phyloP scores from a whole-genome alignment of 2,113 vertebrate species.

The Nesogale talazaci region DNA sequence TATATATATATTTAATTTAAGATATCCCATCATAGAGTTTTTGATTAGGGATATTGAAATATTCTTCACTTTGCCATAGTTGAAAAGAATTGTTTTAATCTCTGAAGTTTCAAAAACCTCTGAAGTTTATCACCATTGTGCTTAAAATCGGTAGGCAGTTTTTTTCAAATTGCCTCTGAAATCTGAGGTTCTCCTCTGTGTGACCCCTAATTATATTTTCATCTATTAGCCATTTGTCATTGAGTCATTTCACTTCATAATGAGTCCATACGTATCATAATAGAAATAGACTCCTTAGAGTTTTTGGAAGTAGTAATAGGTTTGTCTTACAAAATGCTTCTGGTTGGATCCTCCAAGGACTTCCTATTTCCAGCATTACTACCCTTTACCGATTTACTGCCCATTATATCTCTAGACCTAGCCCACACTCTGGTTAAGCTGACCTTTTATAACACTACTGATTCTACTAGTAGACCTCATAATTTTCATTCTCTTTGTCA shows the following conservation, averaged over 20 bases:
- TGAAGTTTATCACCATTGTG: background rate
- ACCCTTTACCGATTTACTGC: too few species aligned
- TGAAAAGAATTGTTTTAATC: slow-evolving; percentile 43
- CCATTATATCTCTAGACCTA: too few species aligned
- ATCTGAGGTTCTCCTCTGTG: background rate
- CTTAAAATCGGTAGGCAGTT: background rate
- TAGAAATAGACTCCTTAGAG: too few species aligned
- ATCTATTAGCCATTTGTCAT: background rate
- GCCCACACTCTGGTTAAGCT: too few species aligned
- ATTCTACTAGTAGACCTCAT: too few species aligned
- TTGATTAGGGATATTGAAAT: slow-evolving; percentile 18
- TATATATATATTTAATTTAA: background rate
- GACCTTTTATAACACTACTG: too few species aligned
- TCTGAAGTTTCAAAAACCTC: slow-evolving; percentile 9
- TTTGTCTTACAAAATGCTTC: too few species aligned
- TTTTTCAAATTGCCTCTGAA: background rate
- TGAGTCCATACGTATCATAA: background rate
- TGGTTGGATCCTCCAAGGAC: too few species aligned
- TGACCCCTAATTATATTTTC: background rate
- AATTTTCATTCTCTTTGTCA: too few species aligned
- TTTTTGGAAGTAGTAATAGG: too few species aligned
- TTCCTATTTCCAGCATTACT: too few species aligned
- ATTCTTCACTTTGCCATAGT: background rate
- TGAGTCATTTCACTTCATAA: background rate
- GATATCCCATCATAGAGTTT: too few species aligned